Evolutionary conservation across 2,888 invertebrate genomes (phyloP), one percentile per base, ranked within the genome.

Genomic region (Eurytoma californica): DNA sequence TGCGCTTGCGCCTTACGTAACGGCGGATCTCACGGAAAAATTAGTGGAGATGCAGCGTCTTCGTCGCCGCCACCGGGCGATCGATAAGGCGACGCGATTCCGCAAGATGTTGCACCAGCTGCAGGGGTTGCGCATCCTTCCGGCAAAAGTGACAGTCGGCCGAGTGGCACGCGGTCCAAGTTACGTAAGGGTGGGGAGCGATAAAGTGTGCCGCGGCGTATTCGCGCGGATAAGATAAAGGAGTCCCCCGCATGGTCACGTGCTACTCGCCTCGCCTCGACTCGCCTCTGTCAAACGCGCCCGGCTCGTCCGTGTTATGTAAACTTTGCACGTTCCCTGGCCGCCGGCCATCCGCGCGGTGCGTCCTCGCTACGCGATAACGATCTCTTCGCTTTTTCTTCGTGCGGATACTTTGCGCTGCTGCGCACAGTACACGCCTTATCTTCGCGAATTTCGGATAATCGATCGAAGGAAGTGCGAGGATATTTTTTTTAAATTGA

Each of bases 301-400:
- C 39, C 51, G 60, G 30, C 53, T 2, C 16, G 39, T 53, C 57
- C n/a, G 28, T 88, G 88, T 89, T 89, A 89, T 89, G 88, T 89
- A 89, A 89, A 89, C 88, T 88, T 87, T 83, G 85, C 84, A 84
- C 84, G 83, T 86, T 84, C 84, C 78, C 83, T 88, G 88, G 87
- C 87, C 72, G 82, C 74, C 79, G 81, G 88, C 87, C 89, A 87
- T 86, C 80, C 39, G 49, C 53, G 5, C 0, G 39, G 39, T 39
- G 18, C 63, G 39, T 28, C n/a, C 14, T 53, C 39, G 39, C n/a
- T n/a, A 28, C 14, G 39, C 39, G 39, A 39, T 39, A 39, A 39
- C 39, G 39, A 39, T 39, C 39, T 39, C 9, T 9, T 39, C 39
- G 9, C 18, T 20, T 58, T 58, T 20, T n/a, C 57, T 20, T 57